phyloP scores from a whole-genome alignment of 2,113 vertebrate genomes.

The Phocoena sinus region DNA sequence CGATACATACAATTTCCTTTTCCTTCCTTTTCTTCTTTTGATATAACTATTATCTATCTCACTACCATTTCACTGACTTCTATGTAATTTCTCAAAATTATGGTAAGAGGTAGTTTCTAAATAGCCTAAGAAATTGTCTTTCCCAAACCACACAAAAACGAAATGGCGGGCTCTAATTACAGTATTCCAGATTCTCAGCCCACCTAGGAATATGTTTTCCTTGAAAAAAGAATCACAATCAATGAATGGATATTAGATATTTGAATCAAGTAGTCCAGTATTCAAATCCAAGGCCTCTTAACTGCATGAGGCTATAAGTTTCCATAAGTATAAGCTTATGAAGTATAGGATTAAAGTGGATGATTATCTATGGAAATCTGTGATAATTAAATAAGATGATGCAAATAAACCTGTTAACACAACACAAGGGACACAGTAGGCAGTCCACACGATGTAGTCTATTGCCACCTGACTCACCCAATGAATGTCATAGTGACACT shows the following conservation, averaged over 20 bases:
- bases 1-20: not conserved
- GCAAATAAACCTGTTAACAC: not conserved
- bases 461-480: not conserved
- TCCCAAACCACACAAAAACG: not conserved
- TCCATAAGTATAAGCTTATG: not conserved
- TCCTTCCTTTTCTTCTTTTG: not conserved
- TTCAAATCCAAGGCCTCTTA: not conserved
- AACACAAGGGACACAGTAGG: not conserved
- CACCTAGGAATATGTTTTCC: not conserved
- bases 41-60: not conserved
- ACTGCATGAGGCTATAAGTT: not conserved
- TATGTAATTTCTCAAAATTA: not conserved
- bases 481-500: not conserved
- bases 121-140: not conserved
- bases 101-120: not conserved
- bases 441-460: not conserved
- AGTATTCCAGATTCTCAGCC: not conserved
- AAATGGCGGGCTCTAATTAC: not conserved
- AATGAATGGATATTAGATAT: not conserved
- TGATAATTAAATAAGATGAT: not conserved
- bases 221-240: not conserved
- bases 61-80: not conserved
- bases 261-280: not conserved
- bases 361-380: rapidly evolving
- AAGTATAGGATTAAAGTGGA: not conserved